These are phyloP conservation scores for Drosophila malerkotliana DNA, from an alignment of 1,140 invertebrate genomes.

Conservation along the genomic window DNA sequence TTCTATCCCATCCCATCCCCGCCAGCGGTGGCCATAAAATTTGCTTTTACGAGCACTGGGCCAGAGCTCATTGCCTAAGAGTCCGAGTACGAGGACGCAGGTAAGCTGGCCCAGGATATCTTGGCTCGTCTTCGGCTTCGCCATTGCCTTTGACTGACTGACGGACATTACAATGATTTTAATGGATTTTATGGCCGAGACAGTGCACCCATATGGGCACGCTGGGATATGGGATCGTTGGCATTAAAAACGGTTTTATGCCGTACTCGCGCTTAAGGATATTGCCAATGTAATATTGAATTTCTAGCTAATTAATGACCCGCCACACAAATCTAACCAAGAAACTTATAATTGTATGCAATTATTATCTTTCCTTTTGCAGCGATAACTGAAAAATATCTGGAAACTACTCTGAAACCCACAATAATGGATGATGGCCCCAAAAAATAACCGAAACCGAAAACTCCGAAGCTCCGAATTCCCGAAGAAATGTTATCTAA, in stretches of 20 bases:
- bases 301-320: conserved; percentile 49
- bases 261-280: conserved; percentile 50
- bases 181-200: conserved; percentile 73
- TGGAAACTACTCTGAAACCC: conserved; percentile 4
- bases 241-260: conserved; percentile 60
- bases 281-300: conserved; percentile 55
- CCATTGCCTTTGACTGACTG: conserved; percentile 53
- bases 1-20: conserved; percentile 8
- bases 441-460: not conserved
- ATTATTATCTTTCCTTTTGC: conserved; percentile 9
- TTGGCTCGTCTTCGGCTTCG: conserved; percentile 24
- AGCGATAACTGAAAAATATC: conserved; percentile 62
- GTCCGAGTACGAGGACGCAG: conserved; percentile 47
- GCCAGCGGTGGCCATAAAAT: conserved; percentile 64
- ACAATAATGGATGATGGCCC: conserved; percentile 24
- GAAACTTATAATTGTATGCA: conserved; percentile 26
- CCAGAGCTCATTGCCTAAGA: conserved; percentile 46
- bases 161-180: conserved; percentile 80
- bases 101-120: conserved; percentile 47
- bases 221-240: conserved; percentile 47
- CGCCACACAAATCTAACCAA: conserved; percentile 6
- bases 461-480: not conserved
- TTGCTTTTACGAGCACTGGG: conserved; percentile 68
- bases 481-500: conserved; percentile 34
- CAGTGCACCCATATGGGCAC: conserved; percentile 72